A percentile compares a stretch with the other conserved stretches of the same genome.
phyloP scores from a whole-genome alignment of 2,797 vertebrate genomes.

The Xyrichtys novacula region DNA sequence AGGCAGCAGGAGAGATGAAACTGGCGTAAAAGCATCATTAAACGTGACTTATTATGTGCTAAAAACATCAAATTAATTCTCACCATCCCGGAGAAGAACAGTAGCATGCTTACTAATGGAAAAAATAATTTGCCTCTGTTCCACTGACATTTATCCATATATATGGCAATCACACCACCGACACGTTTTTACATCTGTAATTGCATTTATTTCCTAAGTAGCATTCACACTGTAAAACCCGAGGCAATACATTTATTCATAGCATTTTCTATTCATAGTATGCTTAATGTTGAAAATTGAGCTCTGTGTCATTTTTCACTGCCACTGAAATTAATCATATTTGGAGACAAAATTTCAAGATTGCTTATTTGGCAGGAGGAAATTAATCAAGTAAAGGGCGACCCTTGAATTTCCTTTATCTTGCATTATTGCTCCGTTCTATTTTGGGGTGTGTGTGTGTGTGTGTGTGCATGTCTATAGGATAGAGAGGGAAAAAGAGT shows the following conservation, averaged over 20 bases:
- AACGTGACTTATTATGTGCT: constrained; percentile 21
- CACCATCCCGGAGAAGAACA: not conserved
- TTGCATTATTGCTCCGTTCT: constrained; percentile 13
- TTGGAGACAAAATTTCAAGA: constrained; percentile 24
- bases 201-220: constrained; percentile 45
- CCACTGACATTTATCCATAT: constrained; percentile 20
- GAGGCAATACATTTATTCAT: constrained; percentile 27
- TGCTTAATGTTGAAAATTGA: constrained; percentile 22
- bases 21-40: constrained; percentile 30
- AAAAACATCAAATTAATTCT: constrained; percentile 29
- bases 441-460: constrained; percentile 10
- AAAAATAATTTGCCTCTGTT: constrained; percentile 6
- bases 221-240: constrained; percentile 20
- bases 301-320: constrained; percentile 25
- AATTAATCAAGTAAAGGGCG: constrained; percentile 9
- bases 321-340: constrained; percentile 18
- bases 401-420: constrained; percentile 1
- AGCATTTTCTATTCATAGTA: constrained; percentile 3
- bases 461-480: not conserved
- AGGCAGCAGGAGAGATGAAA: constrained; percentile 24
- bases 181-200: constrained; percentile 41
- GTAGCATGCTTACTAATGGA: constrained; percentile 2
- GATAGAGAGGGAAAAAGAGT: not conserved
- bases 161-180: constrained; percentile 31
- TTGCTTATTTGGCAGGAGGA: constrained; percentile 7